A percentile compares a stretch with the other conserved stretches of the same genome.
Evolutionary conservation across 2,888 invertebrate genomes (phyloP).

Genomic region (Caenorhabditis sinica): DNA sequence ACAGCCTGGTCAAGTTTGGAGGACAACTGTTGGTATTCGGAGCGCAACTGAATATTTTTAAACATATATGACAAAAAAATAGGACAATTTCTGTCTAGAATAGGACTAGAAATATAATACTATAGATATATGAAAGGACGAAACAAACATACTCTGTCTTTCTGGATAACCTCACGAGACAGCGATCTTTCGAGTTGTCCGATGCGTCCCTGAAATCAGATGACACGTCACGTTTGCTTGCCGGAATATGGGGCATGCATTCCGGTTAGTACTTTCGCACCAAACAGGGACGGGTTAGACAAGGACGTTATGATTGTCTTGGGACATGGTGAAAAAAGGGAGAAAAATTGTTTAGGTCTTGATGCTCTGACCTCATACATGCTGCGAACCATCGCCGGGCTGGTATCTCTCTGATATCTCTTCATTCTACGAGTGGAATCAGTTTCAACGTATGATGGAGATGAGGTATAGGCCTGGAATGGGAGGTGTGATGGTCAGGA

Average conservation of each 20-base stretch:
- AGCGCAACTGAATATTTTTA: slow-evolving; percentile 78
- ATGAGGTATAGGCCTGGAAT: slow-evolving; percentile 75
- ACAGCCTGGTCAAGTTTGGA: slow-evolving; percentile 82
- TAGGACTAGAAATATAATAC: neutral
- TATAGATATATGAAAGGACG: slow-evolving; percentile 4
- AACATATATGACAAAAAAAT: slow-evolving; percentile 20
- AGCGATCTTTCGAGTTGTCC: slow-evolving; percentile 82
- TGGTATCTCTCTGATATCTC: slow-evolving; percentile 71
- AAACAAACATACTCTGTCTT: slow-evolving; percentile 80
- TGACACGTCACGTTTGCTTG: slow-evolving; percentile 35
- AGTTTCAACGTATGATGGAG: slow-evolving; percentile 75
- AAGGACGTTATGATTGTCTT: slow-evolving; percentile 37
- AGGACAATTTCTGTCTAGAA: neutral
- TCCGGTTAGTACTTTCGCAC: slow-evolving; percentile 52
- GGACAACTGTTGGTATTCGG: slow-evolving; percentile 80
- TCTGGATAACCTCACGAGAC: slow-evolving; percentile 81
- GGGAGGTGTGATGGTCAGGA: slow-evolving; percentile 7
- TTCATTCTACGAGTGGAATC: slow-evolving; percentile 73
- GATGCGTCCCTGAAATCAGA: slow-evolving; percentile 80
- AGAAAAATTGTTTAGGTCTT: neutral
- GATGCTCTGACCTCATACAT: slow-evolving; percentile 77
- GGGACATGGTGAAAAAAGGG: slow-evolving; percentile 23
- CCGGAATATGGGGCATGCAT: slow-evolving; percentile 50
- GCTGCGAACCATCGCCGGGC: slow-evolving; percentile 75
- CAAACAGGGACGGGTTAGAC: slow-evolving; percentile 60